Evolutionary conservation across 2,888 invertebrate species (phyloP).

Genomic region (Ochlodes sylvanus): DNA sequence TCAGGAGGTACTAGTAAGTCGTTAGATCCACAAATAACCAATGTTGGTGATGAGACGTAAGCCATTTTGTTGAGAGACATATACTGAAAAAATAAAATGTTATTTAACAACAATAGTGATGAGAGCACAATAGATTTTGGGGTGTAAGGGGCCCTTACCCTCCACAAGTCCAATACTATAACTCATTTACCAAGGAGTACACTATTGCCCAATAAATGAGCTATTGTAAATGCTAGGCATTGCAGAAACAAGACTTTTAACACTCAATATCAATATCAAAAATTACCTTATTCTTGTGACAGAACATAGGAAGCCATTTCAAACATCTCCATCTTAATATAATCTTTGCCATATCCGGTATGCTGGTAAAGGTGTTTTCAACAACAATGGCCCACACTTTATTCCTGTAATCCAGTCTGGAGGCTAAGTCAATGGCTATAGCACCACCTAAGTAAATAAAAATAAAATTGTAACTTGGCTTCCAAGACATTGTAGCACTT

Average conservation of each 20-base stretch:
- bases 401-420: conserved; percentile 89
- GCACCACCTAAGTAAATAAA: conserved; percentile 89
- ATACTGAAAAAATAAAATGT: conserved; percentile 83
- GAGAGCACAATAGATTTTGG: too few relatives aligned
- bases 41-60: conserved; percentile 89
- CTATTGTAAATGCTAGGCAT: too few relatives aligned
- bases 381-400: conserved; percentile 94
- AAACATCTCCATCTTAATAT: conserved; percentile 90
- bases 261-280: too few relatives aligned
- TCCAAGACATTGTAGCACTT: not conserved
- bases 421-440: conserved; percentile 94
- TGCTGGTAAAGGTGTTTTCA: conserved; percentile 98
- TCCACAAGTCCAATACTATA: too few relatives aligned
- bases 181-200: too few relatives aligned
- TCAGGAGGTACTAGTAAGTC: conserved; percentile 95
- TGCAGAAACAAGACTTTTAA: not conserved
- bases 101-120: not conserved
- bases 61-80: conserved; percentile 90
- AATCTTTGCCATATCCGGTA: conserved; percentile 95
- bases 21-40: conserved; percentile 95
- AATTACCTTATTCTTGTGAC: conserved; percentile 95
- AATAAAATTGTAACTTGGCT: not conserved
- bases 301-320: conserved; percentile 91
- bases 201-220: too few relatives aligned
- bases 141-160: too few relatives aligned